Base-by-base conservation (phyloP, 2,888 invertebrate species). In the Pristionchus entomophagus region DNA sequence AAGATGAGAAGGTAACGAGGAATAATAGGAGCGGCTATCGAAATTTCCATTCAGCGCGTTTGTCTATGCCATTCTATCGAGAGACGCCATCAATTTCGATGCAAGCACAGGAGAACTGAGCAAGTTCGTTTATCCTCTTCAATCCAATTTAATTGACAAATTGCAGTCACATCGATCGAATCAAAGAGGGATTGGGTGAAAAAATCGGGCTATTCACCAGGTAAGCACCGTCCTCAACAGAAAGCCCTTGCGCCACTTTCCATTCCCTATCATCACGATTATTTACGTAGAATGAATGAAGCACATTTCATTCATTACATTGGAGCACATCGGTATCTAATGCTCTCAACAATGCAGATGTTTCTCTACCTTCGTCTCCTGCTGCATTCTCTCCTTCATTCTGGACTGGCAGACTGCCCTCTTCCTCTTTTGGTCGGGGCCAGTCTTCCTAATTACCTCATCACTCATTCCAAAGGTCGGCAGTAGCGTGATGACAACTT, bases 381-480 rank as follows among this genome's bases (percentile, higher is more conserved):
- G 59, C 59, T 59, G 59, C 59, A 59, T 26, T 26, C 10, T 59
- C 10, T 17, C 59, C 10, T 59, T 59, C 59, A 59, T 59, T 12
- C 59, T 59, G 3, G 59, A 59, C n/a, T 59, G 59, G 59, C 59
- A 59, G 26, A 59, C 59, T 3, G 59, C 59, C 2, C 26, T 59
- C n/a, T 26, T 59, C 10, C 59, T 59, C 22, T 59, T 17, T 26
- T 59, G 59, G 59, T 17, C n/a, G 1, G 59, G 59, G 22, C 59
- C 59, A 10, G n/a, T 59, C 26, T 59, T n/a, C 26, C n/a, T 59
- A n/a, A 10, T n/a, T 8, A 59, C 59, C 14, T 51, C 51, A n/a
- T 26, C 59, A n/a, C 59, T 59, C 59, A 59, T 59, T 59, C 59
- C 59, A n/a, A 59, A 59, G 59, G 59, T 59, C n/a, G n/a, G n/a